These are phyloP conservation scores for Mus spicilegus DNA, from an alignment of 2,113 vertebrate species.

Conservation along the genomic window DNA sequence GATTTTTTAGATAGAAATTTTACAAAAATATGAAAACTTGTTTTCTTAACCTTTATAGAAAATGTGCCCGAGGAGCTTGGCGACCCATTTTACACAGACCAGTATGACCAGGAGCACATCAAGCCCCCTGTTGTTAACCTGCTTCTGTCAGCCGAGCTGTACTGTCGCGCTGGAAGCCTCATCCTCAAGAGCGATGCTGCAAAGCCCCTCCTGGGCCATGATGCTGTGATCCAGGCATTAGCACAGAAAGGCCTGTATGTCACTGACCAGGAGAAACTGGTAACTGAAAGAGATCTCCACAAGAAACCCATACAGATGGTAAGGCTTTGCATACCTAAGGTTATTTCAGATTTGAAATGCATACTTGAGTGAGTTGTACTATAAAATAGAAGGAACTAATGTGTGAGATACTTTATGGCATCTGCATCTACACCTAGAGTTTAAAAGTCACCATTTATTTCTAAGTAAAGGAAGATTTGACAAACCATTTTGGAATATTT, in stretches of 20 bases:
- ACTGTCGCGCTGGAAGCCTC: constrained; percentile 95
- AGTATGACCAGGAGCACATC: constrained; percentile 99
- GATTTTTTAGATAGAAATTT: constrained; percentile 24
- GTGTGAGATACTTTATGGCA: neutral
- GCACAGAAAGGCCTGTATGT: constrained; percentile 97
- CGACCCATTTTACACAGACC: constrained; percentile 98
- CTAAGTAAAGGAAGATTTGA: neutral
- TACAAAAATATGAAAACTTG: neutral
- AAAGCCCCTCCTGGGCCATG: constrained; percentile 95
- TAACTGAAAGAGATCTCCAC: constrained; percentile 95
- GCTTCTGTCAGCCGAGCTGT: constrained; percentile 97
- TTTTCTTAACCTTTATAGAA: constrained; percentile 86
- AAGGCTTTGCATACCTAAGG: constrained; percentile 76
- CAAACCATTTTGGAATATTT: constrained; percentile 35
- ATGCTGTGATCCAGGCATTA: constrained; percentile 96
- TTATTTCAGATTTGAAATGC: neutral
- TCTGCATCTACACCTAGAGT: neutral
- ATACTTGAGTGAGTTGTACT: neutral
- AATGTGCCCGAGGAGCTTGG: constrained; percentile 93
- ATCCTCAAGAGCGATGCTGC: constrained; percentile 94
- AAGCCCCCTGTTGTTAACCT: constrained; percentile 95
- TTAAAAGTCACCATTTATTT: constrained; percentile 3
- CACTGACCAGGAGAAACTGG: constrained; percentile 95
- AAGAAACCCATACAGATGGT: constrained; percentile 98
- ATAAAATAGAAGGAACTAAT: neutral